phyloP scores from a whole-genome alignment of 1,140 invertebrate species.

The Habropoda laboriosa region DNA sequence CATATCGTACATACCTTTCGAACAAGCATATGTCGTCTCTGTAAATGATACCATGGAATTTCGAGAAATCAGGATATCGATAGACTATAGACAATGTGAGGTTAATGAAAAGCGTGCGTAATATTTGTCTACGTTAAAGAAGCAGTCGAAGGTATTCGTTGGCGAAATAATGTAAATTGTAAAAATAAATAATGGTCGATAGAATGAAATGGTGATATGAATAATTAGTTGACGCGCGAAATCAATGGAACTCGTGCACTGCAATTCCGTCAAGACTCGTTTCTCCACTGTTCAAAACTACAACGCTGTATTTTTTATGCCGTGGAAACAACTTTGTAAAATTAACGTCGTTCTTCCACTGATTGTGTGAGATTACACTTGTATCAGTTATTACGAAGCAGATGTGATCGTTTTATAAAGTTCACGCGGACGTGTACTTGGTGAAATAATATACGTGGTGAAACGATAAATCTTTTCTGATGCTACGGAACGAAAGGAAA shows the following conservation, averaged over 20 bases:
- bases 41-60: background rate
- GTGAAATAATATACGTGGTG: background rate
- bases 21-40: background rate
- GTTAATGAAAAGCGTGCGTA: conserved; percentile 24
- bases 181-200: conserved; percentile 23
- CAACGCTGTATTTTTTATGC: background rate
- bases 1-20: conserved; percentile 1
- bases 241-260: background rate
- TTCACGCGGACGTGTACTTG: background rate
- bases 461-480: too few relatives aligned
- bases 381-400: background rate
- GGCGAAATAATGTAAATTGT: background rate
- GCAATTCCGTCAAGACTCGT: background rate
- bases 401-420: background rate
- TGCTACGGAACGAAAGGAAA: background rate
- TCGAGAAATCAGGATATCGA: background rate
- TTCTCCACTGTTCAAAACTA: background rate
- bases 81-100: too few relatives aligned
- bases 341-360: background rate
- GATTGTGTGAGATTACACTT: background rate
- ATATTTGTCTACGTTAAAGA: conserved; percentile 15
- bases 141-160: conserved; percentile 1
- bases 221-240: background rate
- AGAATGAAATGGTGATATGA: background rate
- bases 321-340: background rate